Base-by-base conservation (phyloP, 2,113 vertebrate genomes). In the Hippotragus niger region DNA sequence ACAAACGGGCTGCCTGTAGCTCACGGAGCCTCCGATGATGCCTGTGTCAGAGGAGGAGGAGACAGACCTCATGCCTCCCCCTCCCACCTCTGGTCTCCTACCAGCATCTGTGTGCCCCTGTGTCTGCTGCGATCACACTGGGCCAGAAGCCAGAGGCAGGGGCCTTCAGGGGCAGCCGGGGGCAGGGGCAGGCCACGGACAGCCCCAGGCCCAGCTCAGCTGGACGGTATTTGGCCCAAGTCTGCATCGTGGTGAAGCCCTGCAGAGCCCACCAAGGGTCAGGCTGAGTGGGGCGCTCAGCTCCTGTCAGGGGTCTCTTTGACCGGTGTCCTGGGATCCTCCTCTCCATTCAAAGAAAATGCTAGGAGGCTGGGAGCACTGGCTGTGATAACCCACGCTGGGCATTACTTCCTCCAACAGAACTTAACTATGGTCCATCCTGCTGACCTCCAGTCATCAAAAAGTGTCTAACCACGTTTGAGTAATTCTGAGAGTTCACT, bases 151-250 rank as follows among this genome's bases (percentile, higher is more conserved):
- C 25, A 8, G 15, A 2, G 27, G 17, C 7, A 23, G 60, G 7
- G 23, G 9, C 6, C 8, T 29, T 52, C 19, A 11, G n/a, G 6
- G 36, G 11, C 3, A 15, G 50, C 31, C 0, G 0, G 16, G 45
- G 36, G 33, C 0, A 2, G 3, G 16, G 47, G 4, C 2, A 0
- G 27, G 16, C 52, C 7, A 1, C 0, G 9, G 47, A 8, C 3
- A 31, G 33, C 15, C 2, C 58, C 16, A 1, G 67, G 19, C 3
- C 4, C 6, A 0, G 47, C 36, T 67, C 5, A 2, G 6, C 12
- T 0, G 0, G 7, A 52, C 1, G 0, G 0, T 0, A 5, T 2
- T 0, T 10, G 53, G 4, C 21, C 40, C 4, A 1, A 16, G 5
- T 50, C 7, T 53, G 33, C 4, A 2, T 10, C 0, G 1, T 13